A percentile compares a stretch with the other conserved stretches of the same genome.
These are phyloP conservation scores for Tribolium castaneum DNA, from an alignment of 1,140 invertebrate species.

Conservation along the genomic window DNA sequence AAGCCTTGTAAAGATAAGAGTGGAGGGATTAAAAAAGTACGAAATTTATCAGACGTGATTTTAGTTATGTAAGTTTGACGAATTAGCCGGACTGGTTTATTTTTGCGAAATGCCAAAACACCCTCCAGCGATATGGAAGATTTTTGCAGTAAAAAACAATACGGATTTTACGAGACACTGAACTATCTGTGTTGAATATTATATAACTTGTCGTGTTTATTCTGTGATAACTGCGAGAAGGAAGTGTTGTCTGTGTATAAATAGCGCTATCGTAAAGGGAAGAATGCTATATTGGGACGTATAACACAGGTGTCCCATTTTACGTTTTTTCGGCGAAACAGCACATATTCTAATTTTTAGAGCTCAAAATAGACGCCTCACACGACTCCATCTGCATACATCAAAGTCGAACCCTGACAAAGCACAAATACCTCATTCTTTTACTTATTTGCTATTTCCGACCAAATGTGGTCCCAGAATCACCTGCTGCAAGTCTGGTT, in stretches of 20 bases:
- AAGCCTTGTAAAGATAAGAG: not conserved
- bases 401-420: not conserved
- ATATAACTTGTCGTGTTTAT: constrained; percentile 6
- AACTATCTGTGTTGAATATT: not conserved
- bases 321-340: not conserved
- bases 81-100: not conserved
- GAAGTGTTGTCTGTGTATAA: constrained; percentile 16
- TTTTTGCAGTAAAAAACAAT: not conserved
- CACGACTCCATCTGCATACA: not conserved
- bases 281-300: not conserved
- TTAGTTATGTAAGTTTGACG: not conserved
- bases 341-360: not conserved
- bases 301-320: constrained; percentile 7
- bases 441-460: not conserved
- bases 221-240: constrained; percentile 4
- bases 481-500: not conserved
- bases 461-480: too few relatives aligned
- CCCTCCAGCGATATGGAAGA: not conserved
- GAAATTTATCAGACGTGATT: not conserved
- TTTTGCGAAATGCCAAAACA: not conserved
- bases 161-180: not conserved
- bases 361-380: not conserved
- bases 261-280: not conserved
- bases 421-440: not conserved
- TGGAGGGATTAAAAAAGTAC: constrained; percentile 6